A percentile compares a stretch with the other conserved stretches of the same genome.
These are phyloP conservation scores for Aphelocoma coerulescens DNA, from an alignment of 2,113 vertebrate genomes.

Conservation along the genomic window DNA sequence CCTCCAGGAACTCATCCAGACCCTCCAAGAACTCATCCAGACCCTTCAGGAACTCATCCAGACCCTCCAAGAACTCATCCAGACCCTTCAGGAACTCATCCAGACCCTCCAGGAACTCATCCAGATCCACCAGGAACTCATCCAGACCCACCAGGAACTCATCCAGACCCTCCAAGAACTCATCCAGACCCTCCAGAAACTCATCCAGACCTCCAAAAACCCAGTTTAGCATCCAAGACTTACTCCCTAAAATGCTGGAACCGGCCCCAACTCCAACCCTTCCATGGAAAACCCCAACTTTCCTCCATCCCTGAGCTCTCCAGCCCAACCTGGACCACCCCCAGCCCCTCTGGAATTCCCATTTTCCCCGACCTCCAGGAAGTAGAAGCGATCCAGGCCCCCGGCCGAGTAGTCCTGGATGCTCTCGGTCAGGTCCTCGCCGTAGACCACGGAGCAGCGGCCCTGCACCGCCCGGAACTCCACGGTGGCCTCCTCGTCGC, in stretches of 20 bases:
- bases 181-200: too few relatives aligned
- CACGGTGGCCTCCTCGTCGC: conserved; percentile 86
- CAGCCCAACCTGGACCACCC: background rate
- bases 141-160: too few relatives aligned
- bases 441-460: conserved; percentile 86
- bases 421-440: conserved; percentile 83
- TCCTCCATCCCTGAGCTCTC: background rate
- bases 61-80: background rate
- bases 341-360: background rate
- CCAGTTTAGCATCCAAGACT: accelerated
- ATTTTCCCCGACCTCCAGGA: conserved; percentile 80
- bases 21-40: background rate
- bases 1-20: background rate
- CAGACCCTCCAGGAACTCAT: background rate
- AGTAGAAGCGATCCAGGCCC: conserved; percentile 89
- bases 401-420: conserved; percentile 84
- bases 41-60: background rate
- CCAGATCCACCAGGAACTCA: too few relatives aligned
- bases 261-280: background rate
- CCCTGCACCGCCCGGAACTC: conserved; percentile 84
- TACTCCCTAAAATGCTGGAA: accelerated
- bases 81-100: background rate
- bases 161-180: too few relatives aligned
- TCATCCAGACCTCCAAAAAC: too few relatives aligned
- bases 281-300: background rate